phyloP scores from a whole-genome alignment of 2,113 vertebrate genomes.

The Saguinus midas region DNA sequence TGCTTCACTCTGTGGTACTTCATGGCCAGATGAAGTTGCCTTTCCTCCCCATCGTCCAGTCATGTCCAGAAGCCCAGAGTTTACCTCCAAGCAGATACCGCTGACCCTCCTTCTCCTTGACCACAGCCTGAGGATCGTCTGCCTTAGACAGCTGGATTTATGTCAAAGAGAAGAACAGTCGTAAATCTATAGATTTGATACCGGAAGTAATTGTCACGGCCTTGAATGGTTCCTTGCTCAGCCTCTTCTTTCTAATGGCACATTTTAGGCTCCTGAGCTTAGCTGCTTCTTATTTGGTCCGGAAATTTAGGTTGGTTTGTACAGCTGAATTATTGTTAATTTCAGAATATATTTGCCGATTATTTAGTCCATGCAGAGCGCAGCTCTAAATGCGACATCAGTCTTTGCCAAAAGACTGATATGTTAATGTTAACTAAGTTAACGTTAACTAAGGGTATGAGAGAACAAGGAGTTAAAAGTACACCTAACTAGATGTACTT shows the following conservation, averaged over 20 bases:
- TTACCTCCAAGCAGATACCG: not conserved
- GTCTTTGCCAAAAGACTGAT: not conserved
- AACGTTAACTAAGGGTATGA: no score
- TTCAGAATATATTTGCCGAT: not conserved
- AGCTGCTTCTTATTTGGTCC: not conserved
- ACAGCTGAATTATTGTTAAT: not conserved
- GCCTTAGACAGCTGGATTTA: not conserved
- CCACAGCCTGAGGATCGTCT: not conserved
- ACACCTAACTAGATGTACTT: not conserved
- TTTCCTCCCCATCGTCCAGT: not conserved
- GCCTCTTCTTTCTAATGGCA: not conserved
- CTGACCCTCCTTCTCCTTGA: not conserved
- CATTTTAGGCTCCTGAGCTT: not conserved
- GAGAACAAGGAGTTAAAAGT: no score
- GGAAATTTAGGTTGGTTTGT: slow-evolving; percentile 28
- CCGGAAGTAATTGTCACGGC: not conserved
- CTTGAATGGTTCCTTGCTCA: not conserved
- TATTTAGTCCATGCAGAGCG: not conserved
- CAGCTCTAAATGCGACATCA: not conserved
- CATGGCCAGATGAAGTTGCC: not conserved
- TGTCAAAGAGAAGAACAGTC: not conserved
- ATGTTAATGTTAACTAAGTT: no score
- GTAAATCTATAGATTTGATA: not conserved
- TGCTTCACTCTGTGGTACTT: not conserved
- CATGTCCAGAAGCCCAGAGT: not conserved